Conservation (phyloP, 2,888 invertebrate genomes). For the Hemithea aestivaria region DNA sequence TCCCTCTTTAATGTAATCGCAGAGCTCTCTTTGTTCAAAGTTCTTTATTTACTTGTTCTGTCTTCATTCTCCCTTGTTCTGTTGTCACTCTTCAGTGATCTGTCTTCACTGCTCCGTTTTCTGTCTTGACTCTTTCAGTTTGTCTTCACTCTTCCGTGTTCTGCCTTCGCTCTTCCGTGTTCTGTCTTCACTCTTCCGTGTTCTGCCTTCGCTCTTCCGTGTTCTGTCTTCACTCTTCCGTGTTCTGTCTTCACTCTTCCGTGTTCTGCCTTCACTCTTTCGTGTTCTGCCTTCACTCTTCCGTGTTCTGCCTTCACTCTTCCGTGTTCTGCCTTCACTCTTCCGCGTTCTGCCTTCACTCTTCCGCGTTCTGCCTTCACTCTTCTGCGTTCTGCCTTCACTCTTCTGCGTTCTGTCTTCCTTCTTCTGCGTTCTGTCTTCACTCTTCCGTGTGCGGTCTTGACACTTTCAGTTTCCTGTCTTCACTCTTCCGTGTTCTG, state of each 20-base stretch:
- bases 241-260: conserved; percentile 12
- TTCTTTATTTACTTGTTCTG: conserved; percentile 1
- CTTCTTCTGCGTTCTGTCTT: conserved; percentile 7
- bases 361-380: conserved; percentile 2
- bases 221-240: conserved; percentile 11
- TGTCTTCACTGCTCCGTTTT: conserved; percentile 6
- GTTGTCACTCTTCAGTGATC: not conserved
- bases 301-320: not conserved
- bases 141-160: conserved; percentile 8
- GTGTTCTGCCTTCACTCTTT: conserved; percentile 2
- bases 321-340: not conserved
- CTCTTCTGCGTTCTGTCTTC: conserved; percentile 8
- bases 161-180: conserved; percentile 12
- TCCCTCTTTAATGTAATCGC: conserved; percentile 4
- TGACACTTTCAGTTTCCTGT: conserved; percentile 7
- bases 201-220: conserved; percentile 6
- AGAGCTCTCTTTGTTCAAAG: conserved; percentile 1
- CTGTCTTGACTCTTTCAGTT: not conserved
- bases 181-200: conserved; percentile 6
- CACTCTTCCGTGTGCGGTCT: not conserved
- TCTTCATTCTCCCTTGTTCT: conserved; percentile 1
- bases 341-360: conserved; percentile 10
- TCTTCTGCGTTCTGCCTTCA: conserved; percentile 3
- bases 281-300: conserved; percentile 1
- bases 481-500: not conserved